Percentiles rank a stretch among this genome's conserved stretches.
Conservation (phyloP, 2,797 vertebrate species). For the Gambelia wislizenii region DNA sequence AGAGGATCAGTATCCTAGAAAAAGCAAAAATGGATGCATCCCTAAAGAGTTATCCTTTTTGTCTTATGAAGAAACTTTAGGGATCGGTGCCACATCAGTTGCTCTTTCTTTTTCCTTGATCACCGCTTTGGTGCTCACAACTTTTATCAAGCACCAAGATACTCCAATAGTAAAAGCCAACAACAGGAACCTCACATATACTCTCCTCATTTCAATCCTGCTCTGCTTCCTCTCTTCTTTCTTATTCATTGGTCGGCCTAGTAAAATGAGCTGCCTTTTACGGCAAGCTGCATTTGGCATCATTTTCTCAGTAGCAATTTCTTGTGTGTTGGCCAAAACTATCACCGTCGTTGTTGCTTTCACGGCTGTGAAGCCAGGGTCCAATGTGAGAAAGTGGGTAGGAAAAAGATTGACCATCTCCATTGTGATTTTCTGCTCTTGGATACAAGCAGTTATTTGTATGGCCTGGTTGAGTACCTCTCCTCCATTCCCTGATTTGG, state of each 20-base stretch:
- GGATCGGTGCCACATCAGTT: background rate
- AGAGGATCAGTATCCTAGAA: constrained; percentile 16
- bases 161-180: constrained; percentile 17
- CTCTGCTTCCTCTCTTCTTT: background rate
- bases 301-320: constrained; percentile 3
- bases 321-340: constrained; percentile 19
- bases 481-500: constrained; percentile 1
- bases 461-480: background rate
- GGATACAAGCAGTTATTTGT: constrained; percentile 1
- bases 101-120: background rate
- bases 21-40: background rate
- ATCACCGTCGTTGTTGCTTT: constrained; percentile 22
- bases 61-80: background rate
- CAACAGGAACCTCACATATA: constrained; percentile 11
- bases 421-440: background rate
- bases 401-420: background rate
- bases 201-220: background rate
- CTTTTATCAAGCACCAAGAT: background rate
- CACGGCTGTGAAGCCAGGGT: constrained; percentile 1
- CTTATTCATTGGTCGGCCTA: background rate
- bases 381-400: constrained; percentile 2
- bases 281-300: background rate
- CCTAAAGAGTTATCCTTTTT: background rate
- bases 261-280: background rate
- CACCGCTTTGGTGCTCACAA: background rate